Conservation (phyloP, 1,140 invertebrate species). For the Euwallacea fornicatus region DNA sequence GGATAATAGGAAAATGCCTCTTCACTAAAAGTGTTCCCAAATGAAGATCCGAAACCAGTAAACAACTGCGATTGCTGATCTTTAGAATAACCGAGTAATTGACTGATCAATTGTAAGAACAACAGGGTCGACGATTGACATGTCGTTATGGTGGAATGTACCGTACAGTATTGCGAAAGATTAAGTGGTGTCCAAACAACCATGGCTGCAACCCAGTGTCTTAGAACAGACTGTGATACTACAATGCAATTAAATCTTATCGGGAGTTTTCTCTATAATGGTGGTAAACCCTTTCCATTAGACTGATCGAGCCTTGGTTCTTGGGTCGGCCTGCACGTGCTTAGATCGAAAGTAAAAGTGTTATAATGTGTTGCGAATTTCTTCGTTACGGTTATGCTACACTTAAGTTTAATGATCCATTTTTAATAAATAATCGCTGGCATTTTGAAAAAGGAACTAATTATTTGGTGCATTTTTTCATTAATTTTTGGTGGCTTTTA, state of each 20-base stretch:
- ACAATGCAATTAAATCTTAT: constrained; percentile 1
- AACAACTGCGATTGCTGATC: constrained; percentile 46
- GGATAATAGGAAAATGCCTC: constrained; percentile 11
- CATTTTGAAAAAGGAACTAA: too few relatives aligned
- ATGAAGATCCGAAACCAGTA: constrained; percentile 20
- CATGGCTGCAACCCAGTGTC: constrained; percentile 47
- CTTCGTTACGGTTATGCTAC: constrained; percentile 34
- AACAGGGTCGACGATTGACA: constrained; percentile 61
- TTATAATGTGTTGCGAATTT: constrained; percentile 36
- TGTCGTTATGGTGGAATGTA: constrained; percentile 57
- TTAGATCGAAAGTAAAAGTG: constrained; percentile 32
- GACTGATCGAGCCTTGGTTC: constrained; percentile 1
- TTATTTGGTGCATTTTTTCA: too few relatives aligned
- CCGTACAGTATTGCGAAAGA: constrained; percentile 57
- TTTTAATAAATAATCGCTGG: too few relatives aligned
- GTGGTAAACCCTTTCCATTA: not conserved
- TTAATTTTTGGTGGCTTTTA: too few relatives aligned
- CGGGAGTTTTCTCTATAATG: constrained; percentile 7
- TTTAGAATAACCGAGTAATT: constrained; percentile 59
- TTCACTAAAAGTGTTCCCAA: constrained; percentile 14
- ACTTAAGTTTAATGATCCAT: not conserved
- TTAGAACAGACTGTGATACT: constrained; percentile 1
- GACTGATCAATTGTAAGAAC: constrained; percentile 60
- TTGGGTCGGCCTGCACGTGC: constrained; percentile 8
- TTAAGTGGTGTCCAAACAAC: constrained; percentile 61